phyloP scores from a whole-genome alignment of 2,888 invertebrate species.

The Dicyrtoma fusca region DNA sequence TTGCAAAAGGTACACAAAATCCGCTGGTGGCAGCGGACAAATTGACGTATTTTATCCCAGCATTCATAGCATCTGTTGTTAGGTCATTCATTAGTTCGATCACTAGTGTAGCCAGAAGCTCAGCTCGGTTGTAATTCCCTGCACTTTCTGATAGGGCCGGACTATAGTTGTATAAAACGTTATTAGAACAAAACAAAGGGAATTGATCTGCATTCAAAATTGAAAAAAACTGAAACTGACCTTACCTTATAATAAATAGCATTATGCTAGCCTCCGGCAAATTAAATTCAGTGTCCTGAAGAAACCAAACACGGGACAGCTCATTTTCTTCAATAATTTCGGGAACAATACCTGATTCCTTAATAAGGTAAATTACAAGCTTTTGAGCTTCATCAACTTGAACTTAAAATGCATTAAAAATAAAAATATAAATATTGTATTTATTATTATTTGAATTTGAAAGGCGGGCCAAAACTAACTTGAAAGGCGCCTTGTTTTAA shows the following conservation, averaged over 20 bases:
- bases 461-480: no score
- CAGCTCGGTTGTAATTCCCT: slow-evolving; percentile 76
- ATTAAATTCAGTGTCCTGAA: slow-evolving; percentile 86
- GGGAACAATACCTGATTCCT: no score
- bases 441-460: no score
- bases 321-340: slow-evolving; percentile 81
- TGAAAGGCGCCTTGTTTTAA: no score
- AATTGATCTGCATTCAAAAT: background rate
- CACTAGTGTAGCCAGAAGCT: slow-evolving; percentile 79
- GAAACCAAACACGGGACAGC: slow-evolving; percentile 85
- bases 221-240: background rate
- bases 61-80: slow-evolving; percentile 87
- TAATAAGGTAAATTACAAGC: slow-evolving; percentile 60
- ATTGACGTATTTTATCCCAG: slow-evolving; percentile 68
- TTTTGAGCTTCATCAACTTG: no score
- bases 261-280: slow-evolving; percentile 84
- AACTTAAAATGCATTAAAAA: no score
- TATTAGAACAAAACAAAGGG: background rate
- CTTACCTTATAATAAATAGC: slow-evolving; percentile 75
- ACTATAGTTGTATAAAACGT: background rate
- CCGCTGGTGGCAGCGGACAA: background rate
- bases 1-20: slow-evolving; percentile 1
- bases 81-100: slow-evolving; percentile 89
- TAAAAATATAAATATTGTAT: no score
- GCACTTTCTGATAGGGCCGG: slow-evolving; percentile 81